phyloP scores from a whole-genome alignment of 2,113 vertebrate genomes.

The Bambusicola thoracicus region DNA sequence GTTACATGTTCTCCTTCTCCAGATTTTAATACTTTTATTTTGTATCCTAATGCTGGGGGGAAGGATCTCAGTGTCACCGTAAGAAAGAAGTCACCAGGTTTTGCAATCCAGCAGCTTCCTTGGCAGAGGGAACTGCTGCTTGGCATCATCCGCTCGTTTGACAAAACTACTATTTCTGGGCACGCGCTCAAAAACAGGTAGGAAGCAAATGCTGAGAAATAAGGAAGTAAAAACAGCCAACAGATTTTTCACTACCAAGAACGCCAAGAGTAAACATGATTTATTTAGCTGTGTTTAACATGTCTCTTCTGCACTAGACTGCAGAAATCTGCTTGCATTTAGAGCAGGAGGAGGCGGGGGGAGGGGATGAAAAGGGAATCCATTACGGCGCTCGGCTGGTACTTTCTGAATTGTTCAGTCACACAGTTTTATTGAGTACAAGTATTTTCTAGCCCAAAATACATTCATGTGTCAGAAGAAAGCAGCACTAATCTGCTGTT shows the following conservation, averaged over 20 bases:
- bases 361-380: constrained; percentile 47
- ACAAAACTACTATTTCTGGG: constrained; percentile 91
- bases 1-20: background rate
- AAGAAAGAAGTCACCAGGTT: constrained; percentile 79
- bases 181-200: constrained; percentile 90
- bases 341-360: constrained; percentile 43
- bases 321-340: constrained; percentile 76
- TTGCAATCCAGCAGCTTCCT: constrained; percentile 82
- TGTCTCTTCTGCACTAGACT: constrained; percentile 71
- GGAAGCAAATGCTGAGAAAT: constrained; percentile 88
- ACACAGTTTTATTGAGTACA: constrained; percentile 66
- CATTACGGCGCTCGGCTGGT: constrained; percentile 24
- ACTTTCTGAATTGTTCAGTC: constrained; percentile 61
- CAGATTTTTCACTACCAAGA: constrained; percentile 80
- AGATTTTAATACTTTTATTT: constrained; percentile 69
- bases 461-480: constrained; percentile 73
- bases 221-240: constrained; percentile 86
- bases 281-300: constrained; percentile 83
- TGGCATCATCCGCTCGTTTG: constrained; percentile 83
- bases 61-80: constrained; percentile 71
- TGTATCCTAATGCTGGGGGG: constrained; percentile 38
- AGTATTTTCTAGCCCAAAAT: constrained; percentile 75
- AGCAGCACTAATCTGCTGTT: constrained; percentile 74
- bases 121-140: constrained; percentile 81
- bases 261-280: constrained; percentile 86